phyloP scores from a whole-genome alignment of 2,888 invertebrate species.

The Latrodectus elegans region DNA sequence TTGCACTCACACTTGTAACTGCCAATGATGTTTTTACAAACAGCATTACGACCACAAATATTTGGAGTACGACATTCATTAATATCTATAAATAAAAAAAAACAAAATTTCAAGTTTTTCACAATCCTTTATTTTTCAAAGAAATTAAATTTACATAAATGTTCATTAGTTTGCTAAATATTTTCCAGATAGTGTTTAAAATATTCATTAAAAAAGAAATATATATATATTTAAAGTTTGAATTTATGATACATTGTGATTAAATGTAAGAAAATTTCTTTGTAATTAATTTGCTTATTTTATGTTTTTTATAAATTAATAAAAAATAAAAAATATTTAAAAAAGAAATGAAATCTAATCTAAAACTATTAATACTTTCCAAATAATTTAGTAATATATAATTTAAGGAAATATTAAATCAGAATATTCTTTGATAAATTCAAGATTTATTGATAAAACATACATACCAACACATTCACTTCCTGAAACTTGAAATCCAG shows the following conservation, averaged over 20 bases:
- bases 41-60: constrained; percentile 72
- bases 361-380: not conserved
- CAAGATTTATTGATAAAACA: not conserved
- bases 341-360: no score
- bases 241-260: no score
- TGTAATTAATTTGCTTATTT: no score
- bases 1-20: constrained; percentile 71
- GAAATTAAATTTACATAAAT: no score
- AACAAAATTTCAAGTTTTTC: not conserved
- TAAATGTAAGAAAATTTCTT: no score
- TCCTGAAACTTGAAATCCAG: constrained; percentile 71
- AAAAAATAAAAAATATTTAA: no score
- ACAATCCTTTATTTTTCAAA: not conserved
- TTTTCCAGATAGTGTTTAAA: no score
- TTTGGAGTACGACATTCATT: constrained; percentile 72
- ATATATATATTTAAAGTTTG: no score
- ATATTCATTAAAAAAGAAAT: no score
- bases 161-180: no score
- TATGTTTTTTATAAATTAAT: no score
- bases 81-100: constrained; percentile 68
- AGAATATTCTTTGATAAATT: not conserved
- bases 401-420: not conserved
- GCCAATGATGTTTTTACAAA: constrained; percentile 71
- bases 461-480: constrained; percentile 71
- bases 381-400: not conserved